Evolutionary conservation across 2,797 vertebrate genomes (phyloP).

Genomic region (Sphaeramia orbicularis): DNA sequence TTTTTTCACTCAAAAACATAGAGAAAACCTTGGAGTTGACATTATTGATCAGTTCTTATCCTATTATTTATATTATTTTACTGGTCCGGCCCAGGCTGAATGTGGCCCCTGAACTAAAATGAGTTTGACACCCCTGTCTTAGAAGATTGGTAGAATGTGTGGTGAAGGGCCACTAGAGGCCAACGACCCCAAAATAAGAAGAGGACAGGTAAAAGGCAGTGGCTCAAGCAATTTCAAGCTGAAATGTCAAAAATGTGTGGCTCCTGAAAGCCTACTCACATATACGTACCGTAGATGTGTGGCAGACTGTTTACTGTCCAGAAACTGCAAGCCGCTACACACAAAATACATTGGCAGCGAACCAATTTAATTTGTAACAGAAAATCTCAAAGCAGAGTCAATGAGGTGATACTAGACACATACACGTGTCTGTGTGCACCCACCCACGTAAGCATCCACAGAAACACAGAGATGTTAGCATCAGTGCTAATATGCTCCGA

Average conservation of each 20-base stretch:
- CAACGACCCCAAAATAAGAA: slow-evolving; percentile 33
- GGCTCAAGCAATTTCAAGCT: slow-evolving; percentile 9
- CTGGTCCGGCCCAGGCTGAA: no score
- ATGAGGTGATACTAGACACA: slow-evolving; percentile 42
- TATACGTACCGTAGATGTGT: no score
- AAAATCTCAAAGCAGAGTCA: slow-evolving; percentile 52
- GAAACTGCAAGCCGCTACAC: slow-evolving; percentile 19
- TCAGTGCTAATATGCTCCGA: background rate
- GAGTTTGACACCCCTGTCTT: no score
- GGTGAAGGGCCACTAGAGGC: slow-evolving; percentile 24
- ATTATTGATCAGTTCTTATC: no score
- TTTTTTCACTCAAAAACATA: no score
- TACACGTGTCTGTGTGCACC: background rate
- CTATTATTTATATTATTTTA: no score
- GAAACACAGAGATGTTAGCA: slow-evolving; percentile 13
- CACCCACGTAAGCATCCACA: slow-evolving; percentile 8
- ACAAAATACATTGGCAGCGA: slow-evolving; percentile 18
- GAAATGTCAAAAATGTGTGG: slow-evolving; percentile 1
- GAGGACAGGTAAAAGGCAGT: slow-evolving; percentile 35
- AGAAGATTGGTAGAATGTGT: slow-evolving; percentile 19
- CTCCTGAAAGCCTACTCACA: background rate
- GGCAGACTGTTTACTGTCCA: background rate
- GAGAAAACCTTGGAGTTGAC: no score
- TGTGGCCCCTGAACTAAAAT: no score
- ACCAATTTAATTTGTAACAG: slow-evolving; percentile 45